These are phyloP conservation scores for Rhagologus leucostigma DNA, from an alignment of 2,113 vertebrate genomes.

Conservation along the genomic window DNA sequence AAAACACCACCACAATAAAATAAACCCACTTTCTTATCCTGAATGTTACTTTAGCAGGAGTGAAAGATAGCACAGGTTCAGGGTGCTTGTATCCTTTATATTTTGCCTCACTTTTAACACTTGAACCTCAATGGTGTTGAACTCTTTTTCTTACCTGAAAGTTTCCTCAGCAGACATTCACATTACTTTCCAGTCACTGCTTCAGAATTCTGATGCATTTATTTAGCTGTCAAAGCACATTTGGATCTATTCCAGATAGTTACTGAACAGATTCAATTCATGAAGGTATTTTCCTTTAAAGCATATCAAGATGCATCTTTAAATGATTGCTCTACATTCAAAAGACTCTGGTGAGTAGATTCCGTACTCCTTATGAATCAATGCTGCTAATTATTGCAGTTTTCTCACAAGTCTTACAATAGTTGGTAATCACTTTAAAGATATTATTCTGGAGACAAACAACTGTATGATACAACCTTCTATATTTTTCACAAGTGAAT, in stretches of 20 bases:
- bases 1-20: not conserved
- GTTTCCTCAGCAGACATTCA: not conserved
- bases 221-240: slow-evolving; percentile 14
- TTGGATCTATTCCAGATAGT: not conserved
- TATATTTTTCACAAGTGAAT: not conserved
- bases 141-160: not conserved
- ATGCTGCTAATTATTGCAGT: not conserved
- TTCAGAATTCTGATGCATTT: not conserved
- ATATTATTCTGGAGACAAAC: not conserved
- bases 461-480: not conserved
- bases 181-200: not conserved
- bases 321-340: not conserved
- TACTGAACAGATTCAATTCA: not conserved
- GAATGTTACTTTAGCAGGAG: not conserved
- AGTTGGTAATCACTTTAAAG: not conserved
- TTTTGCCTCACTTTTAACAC: not conserved
- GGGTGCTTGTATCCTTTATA: not conserved
- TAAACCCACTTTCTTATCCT: not conserved
- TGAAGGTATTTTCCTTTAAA: slow-evolving; percentile 2
- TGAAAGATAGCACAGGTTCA: not conserved
- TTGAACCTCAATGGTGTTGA: not conserved
- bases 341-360: not conserved
- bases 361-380: not conserved
- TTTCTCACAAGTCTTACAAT: not conserved
- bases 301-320: not conserved